A percentile compares a stretch with the other conserved stretches of the same genome.
Evolutionary conservation across 2,113 vertebrate species (phyloP).

Genomic region (Mionectes macconnelli): DNA sequence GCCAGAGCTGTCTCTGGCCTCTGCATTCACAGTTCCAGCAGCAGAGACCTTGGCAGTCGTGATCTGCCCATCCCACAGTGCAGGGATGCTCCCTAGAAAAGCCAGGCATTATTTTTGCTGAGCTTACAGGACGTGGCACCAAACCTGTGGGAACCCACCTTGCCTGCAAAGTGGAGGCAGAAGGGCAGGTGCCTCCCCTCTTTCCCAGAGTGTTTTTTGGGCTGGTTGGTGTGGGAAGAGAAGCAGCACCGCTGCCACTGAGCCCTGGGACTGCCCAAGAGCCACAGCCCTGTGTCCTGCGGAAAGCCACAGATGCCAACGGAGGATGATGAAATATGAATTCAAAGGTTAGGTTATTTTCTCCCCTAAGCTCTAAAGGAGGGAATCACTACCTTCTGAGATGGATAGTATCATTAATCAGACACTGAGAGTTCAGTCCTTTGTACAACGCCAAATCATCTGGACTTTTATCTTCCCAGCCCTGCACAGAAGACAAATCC

Average conservation of each 20-base stretch:
- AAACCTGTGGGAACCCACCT: not conserved
- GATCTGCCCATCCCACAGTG: not conserved
- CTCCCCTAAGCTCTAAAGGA: not conserved
- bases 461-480: slow-evolving; percentile 15
- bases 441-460: not conserved
- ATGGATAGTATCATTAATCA: slow-evolving; percentile 53
- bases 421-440: not conserved
- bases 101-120: not conserved
- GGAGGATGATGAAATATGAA: slow-evolving; percentile 10
- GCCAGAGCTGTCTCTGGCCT: not conserved
- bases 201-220: not conserved
- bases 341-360: slow-evolving; percentile 42
- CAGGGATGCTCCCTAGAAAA: not conserved
- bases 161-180: not conserved
- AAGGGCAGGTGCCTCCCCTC: not conserved
- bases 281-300: not conserved
- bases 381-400: slow-evolving; percentile 29
- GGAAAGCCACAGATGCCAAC: slow-evolving; percentile 10
- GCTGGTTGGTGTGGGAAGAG: not conserved
- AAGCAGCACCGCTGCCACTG: not conserved
- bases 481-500: not conserved
- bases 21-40: not conserved
- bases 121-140: rapidly evolving
- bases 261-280: not conserved
- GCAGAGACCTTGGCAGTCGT: not conserved